Evolutionary conservation across 2,113 vertebrate species (phyloP), one percentile per base, ranked within the genome.

Genomic region (Tympanuchus pallidicinctus): DNA sequence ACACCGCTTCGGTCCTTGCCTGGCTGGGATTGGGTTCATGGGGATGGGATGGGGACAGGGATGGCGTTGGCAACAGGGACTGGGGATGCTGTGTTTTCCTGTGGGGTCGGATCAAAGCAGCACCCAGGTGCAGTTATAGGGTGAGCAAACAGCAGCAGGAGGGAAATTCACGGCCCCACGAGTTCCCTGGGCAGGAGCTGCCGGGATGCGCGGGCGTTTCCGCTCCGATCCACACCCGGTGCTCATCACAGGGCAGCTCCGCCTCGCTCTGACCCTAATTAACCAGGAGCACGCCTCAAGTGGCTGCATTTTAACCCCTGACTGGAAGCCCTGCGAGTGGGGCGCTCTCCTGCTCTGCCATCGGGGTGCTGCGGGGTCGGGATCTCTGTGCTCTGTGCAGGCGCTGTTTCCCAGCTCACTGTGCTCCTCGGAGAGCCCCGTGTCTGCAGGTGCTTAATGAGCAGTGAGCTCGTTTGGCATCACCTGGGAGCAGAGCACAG

Each of bases 401-500:
- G 21, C 56, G 32, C 54, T n/a, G 45, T 34, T 47, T 36, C 77
- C 82, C 81, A 0, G 24, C 25, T 73, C 89, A 11, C 7, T 1
- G 60, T 5, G 2, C 82, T 47, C 54, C 40, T 1, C 2, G 3
- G 43, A 75, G 65, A 2, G 22, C 13, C 57, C 84, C 8, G 5
- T 66, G 72, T 12, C n/a, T 43, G 81, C 67, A 75, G 65, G 50
- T 77, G 69, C 48, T 74, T 2, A 10, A 27, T 48, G 6, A 67
- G 45, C 73, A 0, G 2, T 3, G 5, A 6, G 6, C 79, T 15
- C 8, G 2, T 48, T 38, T 22, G 87, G 78, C 82, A 48, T 24
- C 2, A 0, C 2, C 15, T 5, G 10, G 79, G 73, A 59, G 34
- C 1, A 2, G 25, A 10, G 28, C 4, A 1, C 2, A 2, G 47